phyloP scores from a whole-genome alignment of 2,797 vertebrate genomes.

The Falco biarmicus region DNA sequence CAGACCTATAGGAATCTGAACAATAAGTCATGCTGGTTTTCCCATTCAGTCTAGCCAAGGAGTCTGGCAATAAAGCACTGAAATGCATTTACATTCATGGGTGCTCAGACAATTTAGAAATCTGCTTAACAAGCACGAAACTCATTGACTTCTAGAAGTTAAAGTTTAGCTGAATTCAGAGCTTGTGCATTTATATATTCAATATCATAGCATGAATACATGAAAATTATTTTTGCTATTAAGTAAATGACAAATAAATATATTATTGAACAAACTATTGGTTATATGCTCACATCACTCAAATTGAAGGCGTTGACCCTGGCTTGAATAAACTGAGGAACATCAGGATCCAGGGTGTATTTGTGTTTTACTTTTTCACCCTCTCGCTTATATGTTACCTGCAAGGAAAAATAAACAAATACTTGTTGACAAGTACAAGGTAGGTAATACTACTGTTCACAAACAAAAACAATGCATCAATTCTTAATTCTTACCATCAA shows the following conservation, averaged over 20 bases:
- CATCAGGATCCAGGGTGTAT: constrained; percentile 88
- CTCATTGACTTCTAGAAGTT: background rate
- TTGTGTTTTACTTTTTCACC: constrained; percentile 92
- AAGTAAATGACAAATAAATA: background rate
- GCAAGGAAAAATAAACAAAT: constrained; percentile 48
- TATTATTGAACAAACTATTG: background rate
- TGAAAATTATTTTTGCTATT: background rate
- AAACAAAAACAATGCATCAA: background rate
- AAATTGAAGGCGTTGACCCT: constrained; percentile 91
- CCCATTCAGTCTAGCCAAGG: background rate
- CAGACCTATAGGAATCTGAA: background rate
- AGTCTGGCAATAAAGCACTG: background rate
- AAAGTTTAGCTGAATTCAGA: background rate
- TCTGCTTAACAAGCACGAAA: background rate
- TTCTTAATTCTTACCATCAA: background rate
- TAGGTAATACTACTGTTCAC: background rate
- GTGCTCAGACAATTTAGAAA: background rate
- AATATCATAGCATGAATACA: background rate
- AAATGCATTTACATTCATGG: background rate
- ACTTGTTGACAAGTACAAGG: background rate
- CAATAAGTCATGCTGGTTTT: background rate
- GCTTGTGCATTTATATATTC: background rate
- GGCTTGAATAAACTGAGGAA: constrained; percentile 90
- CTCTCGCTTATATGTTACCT: constrained; percentile 91
- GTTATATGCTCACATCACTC: constrained; percentile 84